Evolutionary conservation across 37 sponge, comb jelly and placozoan genomes (phyloP), one percentile per base, ranked within the genome.

Genomic region (Haliclona indistincta): DNA sequence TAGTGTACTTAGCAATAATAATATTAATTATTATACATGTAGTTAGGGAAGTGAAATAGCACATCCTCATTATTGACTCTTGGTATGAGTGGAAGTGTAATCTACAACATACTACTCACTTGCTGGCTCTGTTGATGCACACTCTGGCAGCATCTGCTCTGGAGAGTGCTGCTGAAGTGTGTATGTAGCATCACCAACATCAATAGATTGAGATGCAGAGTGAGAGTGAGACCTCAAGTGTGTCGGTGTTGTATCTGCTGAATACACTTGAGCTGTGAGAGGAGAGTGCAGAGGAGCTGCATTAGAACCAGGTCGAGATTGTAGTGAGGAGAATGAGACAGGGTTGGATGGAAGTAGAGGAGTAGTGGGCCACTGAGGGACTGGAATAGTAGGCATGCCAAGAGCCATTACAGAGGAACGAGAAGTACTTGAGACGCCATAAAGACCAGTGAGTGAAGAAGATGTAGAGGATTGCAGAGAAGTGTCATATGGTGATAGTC

Each of bases 261-360:
- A 77, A 73, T 86, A 86, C 30, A 70, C 84, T 55, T 82, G 83
- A 33, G 79, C 85, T 28, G 86, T 79, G 30, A 86, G 56, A n/a
- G 86, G 86, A 0, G 86, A 86, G 70, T 79, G 86, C 0, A 86
- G 71, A 15, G 86, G 74, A 7, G 84, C 77, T 17, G 66, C 52
- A 29, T 73, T 86, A 22, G 74, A 66, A 25, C 71, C 33, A 13
- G 66, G 86, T 40, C 80, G 72, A 11, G 68, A 47, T 26, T 64
- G 72, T 19, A 34, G 63, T 17, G 54, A 19, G 37, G 56, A 17
- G 10, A 56, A 53, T 10, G 74, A 28, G 11, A 58, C 60, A 23
- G 76, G 56, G 4, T 72, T 22, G 38, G 45, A 60, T 3, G 81
- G 49, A 17, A 81, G 17, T 20, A 69, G 47, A 19, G 78, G 56